Percentiles rank a stretch among this genome's conserved stretches.
Evolutionary conservation across 2,797 vertebrate species (phyloP).

Genomic region (Lepidocolaptes lacrymiger): DNA sequence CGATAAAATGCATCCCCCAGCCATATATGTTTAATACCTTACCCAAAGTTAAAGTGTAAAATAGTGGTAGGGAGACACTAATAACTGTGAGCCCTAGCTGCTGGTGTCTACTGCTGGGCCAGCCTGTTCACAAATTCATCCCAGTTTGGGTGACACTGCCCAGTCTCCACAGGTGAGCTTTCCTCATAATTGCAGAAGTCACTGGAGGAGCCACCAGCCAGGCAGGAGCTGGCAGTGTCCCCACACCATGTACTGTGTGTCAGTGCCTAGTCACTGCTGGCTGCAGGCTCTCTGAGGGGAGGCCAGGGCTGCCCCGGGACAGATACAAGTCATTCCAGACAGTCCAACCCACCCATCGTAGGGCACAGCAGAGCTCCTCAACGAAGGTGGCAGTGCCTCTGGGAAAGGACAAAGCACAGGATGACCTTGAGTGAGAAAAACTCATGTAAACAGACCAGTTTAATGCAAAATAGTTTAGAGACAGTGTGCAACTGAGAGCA

Average conservation of each 20-base stretch:
- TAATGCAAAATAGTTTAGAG: neutral
- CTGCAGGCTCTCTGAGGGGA: neutral
- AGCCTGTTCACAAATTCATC: neutral
- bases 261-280: too few relatives aligned
- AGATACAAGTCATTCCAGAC: neutral
- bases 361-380: neutral
- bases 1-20: neutral
- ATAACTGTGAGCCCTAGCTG: neutral
- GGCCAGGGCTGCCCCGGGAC: neutral
- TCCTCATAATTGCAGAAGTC: neutral
- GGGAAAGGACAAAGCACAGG: neutral
- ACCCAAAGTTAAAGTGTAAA: neutral
- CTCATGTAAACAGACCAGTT: neutral
- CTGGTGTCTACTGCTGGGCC: neutral
- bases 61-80: neutral
- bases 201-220: neutral
- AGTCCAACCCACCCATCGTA: too few relatives aligned
- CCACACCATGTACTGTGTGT: neutral
- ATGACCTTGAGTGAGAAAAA: neutral
- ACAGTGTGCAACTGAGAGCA: neutral
- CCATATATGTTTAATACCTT: neutral
- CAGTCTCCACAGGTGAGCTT: neutral
- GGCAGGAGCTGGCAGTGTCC: neutral
- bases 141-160: neutral
- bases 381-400: accelerated